Base-by-base conservation (phyloP, 2,797 vertebrate genomes). In the Platalea minor region DNA sequence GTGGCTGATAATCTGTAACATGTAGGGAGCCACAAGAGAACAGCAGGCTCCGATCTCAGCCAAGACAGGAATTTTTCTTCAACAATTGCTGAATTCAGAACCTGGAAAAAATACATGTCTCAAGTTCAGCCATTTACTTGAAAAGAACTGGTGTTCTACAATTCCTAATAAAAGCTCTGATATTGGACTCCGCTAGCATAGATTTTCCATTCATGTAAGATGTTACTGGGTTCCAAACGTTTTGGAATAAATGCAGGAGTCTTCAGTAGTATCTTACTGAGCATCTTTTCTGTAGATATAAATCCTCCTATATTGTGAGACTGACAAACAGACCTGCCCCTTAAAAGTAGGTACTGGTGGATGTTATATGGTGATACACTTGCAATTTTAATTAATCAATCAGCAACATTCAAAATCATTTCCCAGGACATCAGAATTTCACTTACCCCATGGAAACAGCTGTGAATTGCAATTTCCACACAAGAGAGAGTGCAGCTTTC, bases 11-110 rank as follows among this genome's bases (percentile, higher is more conserved):
- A 92, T 54, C 97, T 98, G 93, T 98, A 97, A 69, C 98, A 97
- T 0, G 98, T 98, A 13, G 98, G 98, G 67, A 99, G 96, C 98
- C 99, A 99, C 25, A 98, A 97, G 82, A 99, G 97, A 96, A 99
- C 89, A 43, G 61, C 92, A 9, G 99, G 99, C 69, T 99, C 98
- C 0, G 97, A 98, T 91, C 97, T 98, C 45, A 99, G 95, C 99
- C 99, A 99, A 37, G 97, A 96, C 8, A 98, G 43, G 89, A 99
- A 98, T 50, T 98, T 98, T 50, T 98, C 97, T 86, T 98, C 96
- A 12, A 92, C 96, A 60, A 98, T 96, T 21, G 89, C 89, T 8
- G 96, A 89, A 51, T 96, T 97, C 85, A 97, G 64, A 89, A 98
- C 98, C 99, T 99, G 95, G 63, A 96, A 97, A 91, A 82, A 97